These are phyloP conservation scores for Rhogogaster chlorosoma DNA, from an alignment of 2,888 invertebrate species.

Conservation along the genomic window DNA sequence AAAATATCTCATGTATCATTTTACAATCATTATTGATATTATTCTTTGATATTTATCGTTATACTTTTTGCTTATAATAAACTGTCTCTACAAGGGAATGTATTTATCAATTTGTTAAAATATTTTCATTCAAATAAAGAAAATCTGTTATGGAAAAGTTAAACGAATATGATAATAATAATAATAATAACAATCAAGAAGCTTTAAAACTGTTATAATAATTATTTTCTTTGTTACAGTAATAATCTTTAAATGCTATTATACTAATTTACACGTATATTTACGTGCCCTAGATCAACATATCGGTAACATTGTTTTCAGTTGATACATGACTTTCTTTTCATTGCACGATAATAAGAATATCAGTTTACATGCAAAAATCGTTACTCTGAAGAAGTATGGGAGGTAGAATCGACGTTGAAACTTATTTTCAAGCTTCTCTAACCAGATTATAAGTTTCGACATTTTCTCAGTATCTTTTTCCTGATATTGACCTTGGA, in stretches of 20 bases:
- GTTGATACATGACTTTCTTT: neutral
- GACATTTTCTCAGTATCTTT: too few species aligned
- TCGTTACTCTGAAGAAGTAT: neutral
- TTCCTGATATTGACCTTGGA: too few species aligned
- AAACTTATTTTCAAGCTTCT: too few species aligned
- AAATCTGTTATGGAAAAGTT: conserved; percentile 40
- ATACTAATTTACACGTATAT: neutral
- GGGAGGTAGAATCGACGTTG: too few species aligned
- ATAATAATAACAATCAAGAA: neutral
- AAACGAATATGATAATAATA: neutral
- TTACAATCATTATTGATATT: neutral
- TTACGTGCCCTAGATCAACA: neutral
- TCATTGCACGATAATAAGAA: neutral
- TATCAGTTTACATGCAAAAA: neutral
- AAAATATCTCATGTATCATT: neutral
- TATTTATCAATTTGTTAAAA: conserved; percentile 7
- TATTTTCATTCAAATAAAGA: conserved; percentile 49
- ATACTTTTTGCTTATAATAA: neutral
- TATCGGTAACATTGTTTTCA: neutral
- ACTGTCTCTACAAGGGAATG: neutral
- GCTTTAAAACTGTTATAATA: conserved; percentile 37
- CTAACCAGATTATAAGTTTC: too few species aligned
- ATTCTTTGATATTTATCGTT: neutral
- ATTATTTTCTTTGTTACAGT: conserved; percentile 41
- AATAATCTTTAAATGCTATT: neutral